A percentile compares a stretch with the other conserved stretches of the same genome.
phyloP scores from a whole-genome alignment of 2,888 invertebrate species.

The Homarus gammarus region DNA sequence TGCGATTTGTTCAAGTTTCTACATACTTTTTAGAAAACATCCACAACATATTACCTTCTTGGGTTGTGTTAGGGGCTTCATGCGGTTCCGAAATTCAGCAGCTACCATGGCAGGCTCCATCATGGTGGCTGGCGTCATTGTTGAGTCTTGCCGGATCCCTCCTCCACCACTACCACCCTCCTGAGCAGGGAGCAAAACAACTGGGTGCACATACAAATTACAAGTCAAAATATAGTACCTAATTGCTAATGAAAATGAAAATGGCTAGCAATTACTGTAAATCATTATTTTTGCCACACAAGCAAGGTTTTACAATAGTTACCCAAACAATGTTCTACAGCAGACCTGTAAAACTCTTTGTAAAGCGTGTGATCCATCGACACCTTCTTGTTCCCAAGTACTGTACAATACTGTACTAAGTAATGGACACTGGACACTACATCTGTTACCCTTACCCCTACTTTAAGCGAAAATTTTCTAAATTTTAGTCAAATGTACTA shows the following conservation, averaged over 20 bases:
- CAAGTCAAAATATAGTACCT: background rate
- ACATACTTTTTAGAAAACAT: background rate
- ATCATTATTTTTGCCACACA: conserved; percentile 2
- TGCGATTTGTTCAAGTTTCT: too few relatives aligned
- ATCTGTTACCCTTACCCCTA: too few relatives aligned
- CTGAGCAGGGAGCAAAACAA: too few relatives aligned
- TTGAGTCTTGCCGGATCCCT: background rate
- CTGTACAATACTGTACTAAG: too few relatives aligned
- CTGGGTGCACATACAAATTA: background rate
- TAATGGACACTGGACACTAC: too few relatives aligned
- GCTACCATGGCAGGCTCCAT: background rate
- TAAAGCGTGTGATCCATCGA: too few relatives aligned
- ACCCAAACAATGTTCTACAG: too few relatives aligned
- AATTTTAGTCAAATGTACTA: too few relatives aligned
- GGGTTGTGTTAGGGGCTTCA: conserved; percentile 38
- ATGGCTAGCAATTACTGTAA: background rate
- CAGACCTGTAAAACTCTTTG: too few relatives aligned
- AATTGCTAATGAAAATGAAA: background rate
- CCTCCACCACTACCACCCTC: background rate
- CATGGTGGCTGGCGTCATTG: background rate
- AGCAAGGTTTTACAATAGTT: too few relatives aligned
- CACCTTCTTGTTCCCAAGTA: too few relatives aligned
- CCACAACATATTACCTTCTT: conserved; percentile 34
- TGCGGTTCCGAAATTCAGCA: conserved; percentile 19
- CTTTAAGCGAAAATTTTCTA: too few relatives aligned